A percentile compares a stretch with the other conserved stretches of the same genome.
phyloP scores from a whole-genome alignment of 2,113 vertebrate species.

The Eptesicus fuscus region DNA sequence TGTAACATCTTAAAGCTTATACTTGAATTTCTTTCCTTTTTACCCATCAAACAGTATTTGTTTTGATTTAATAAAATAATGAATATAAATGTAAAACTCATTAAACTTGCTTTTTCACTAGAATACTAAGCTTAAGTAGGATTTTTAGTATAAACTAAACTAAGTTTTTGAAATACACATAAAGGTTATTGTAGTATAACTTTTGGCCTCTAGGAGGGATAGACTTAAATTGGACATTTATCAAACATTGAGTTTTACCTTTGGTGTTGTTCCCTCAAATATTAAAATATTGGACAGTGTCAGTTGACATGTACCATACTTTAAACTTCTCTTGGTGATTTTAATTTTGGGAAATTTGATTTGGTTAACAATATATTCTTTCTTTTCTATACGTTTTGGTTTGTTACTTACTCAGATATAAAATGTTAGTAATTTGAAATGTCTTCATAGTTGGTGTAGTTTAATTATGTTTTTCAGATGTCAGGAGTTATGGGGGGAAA shows the following conservation, averaged over 20 bases:
- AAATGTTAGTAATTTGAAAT: neutral
- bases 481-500: neutral
- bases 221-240: neutral
- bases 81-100: neutral
- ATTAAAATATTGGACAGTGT: neutral
- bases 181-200: neutral
- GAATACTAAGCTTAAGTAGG: neutral
- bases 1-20: neutral
- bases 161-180: neutral
- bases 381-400: neutral
- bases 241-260: neutral
- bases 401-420: neutral
- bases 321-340: neutral
- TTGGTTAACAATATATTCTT: neutral
- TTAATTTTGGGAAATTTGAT: slow-evolving; percentile 10
- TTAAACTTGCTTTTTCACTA: neutral
- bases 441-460: neutral
- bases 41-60: neutral
- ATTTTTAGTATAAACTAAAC: slow-evolving; percentile 27
- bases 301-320: neutral
- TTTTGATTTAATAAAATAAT: slow-evolving; percentile 40
- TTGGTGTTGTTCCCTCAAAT: neutral
- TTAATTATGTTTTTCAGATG: neutral
- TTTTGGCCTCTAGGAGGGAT: neutral
- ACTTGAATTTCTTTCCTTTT: neutral